Evolutionary conservation across 2,888 invertebrate genomes (phyloP).

Genomic region (Marronus borbonicus): DNA sequence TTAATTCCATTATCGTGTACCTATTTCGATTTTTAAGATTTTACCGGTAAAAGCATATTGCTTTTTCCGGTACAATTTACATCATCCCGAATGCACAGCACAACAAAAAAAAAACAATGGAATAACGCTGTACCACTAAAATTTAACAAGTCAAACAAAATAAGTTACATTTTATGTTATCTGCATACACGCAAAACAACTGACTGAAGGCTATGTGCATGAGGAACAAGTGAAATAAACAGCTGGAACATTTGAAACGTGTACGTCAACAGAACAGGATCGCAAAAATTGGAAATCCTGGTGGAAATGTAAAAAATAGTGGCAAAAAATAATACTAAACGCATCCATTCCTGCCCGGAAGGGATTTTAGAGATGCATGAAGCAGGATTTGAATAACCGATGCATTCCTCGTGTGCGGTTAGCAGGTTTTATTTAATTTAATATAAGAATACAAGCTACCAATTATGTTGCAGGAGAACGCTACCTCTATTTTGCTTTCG

Average conservation of each 20-base stretch:
- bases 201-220: slow-evolving; percentile 44
- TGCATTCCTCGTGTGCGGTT: no score
- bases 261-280: slow-evolving; percentile 44
- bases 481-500: no score
- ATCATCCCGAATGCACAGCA: slow-evolving; percentile 13
- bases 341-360: neutral
- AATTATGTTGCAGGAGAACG: no score
- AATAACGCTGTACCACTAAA: slow-evolving; percentile 45
- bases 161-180: slow-evolving; percentile 49
- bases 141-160: slow-evolving; percentile 48
- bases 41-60: slow-evolving; percentile 20
- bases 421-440: no score
- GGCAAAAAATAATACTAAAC: slow-evolving; percentile 22
- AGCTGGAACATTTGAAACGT: slow-evolving; percentile 43
- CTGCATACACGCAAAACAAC: slow-evolving; percentile 46
- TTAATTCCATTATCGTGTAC: neutral
- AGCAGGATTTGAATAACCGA: no score
- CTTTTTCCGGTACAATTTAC: slow-evolving; percentile 27
- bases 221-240: slow-evolving; percentile 47
- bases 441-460: no score
- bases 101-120: slow-evolving; percentile 52
- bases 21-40: slow-evolving; percentile 27
- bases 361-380: neutral
- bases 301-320: slow-evolving; percentile 25
- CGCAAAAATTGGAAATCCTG: slow-evolving; percentile 42